These are phyloP conservation scores for Orthosia cruda DNA, from an alignment of 2,888 invertebrate species.

Conservation along the genomic window DNA sequence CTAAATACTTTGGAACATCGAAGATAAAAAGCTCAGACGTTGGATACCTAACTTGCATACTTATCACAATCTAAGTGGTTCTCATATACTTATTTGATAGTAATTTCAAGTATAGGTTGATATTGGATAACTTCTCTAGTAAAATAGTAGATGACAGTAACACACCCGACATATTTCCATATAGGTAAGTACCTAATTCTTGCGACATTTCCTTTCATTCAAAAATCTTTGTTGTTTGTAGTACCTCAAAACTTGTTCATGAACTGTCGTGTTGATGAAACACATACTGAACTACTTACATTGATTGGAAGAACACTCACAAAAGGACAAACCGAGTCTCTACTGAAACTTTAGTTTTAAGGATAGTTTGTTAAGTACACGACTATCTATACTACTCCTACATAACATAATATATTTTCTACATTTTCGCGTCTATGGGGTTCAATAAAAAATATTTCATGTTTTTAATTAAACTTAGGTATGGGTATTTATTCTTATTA, in stretches of 20 bases:
- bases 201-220: neutral
- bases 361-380: conserved; percentile 32
- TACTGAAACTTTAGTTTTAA: conserved; percentile 35
- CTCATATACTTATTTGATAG: neutral
- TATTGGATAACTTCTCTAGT: neutral
- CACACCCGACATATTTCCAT: neutral
- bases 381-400: neutral
- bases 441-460: neutral
- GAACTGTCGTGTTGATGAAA: conserved; percentile 32
- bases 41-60: conserved; percentile 26
- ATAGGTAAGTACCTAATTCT: neutral
- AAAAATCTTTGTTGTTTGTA: conserved; percentile 14
- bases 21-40: neutral
- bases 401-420: neutral
- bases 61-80: neutral
- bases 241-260: conserved; percentile 18
- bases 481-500: neutral
- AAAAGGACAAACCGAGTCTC: conserved; percentile 44
- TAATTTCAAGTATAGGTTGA: neutral
- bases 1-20: conserved; percentile 3
- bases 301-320: conserved; percentile 42
- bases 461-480: neutral
- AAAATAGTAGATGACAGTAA: neutral
- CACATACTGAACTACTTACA: conserved; percentile 37
- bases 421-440: neutral